Percentiles rank a stretch among this genome's conserved stretches.
phyloP scores from a whole-genome alignment of 2,797 vertebrate species.

The Enteromius fasciolatus region DNA sequence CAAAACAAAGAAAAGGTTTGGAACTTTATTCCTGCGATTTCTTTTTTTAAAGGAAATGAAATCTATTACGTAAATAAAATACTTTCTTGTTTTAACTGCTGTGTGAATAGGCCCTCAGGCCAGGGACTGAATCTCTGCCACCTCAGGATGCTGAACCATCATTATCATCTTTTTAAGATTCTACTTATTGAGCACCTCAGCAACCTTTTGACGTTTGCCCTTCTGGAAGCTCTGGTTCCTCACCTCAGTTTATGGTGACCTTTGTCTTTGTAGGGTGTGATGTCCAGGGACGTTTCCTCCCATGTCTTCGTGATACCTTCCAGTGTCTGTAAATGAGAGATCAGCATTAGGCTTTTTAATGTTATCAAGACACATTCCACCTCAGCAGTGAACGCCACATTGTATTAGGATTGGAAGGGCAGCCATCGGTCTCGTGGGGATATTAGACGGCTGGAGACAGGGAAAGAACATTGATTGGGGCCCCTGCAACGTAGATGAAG shows the following conservation, averaged over 20 bases:
- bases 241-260: slow-evolving; percentile 84
- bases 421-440: slow-evolving; percentile 17
- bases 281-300: slow-evolving; percentile 77
- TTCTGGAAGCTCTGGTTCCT: slow-evolving; percentile 46
- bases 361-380: slow-evolving; percentile 30
- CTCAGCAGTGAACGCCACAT: background rate
- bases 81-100: background rate
- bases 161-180: slow-evolving; percentile 45
- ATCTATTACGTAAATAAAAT: background rate
- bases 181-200: slow-evolving; percentile 27
- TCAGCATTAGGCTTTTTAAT: slow-evolving; percentile 16
- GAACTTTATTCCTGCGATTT: slow-evolving; percentile 7
- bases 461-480: slow-evolving; percentile 64
- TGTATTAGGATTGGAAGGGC: slow-evolving; percentile 18
- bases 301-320: slow-evolving; percentile 82
- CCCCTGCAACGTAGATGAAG: slow-evolving; percentile 38
- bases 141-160: slow-evolving; percentile 25
- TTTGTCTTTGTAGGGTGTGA: slow-evolving; percentile 83
- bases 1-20: too few species aligned
- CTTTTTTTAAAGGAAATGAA: slow-evolving; percentile 7
- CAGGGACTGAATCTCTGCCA: slow-evolving; percentile 9
- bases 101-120: background rate
- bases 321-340: slow-evolving; percentile 75
- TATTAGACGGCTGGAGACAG: slow-evolving; percentile 45
- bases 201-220: slow-evolving; percentile 49